Evolutionary conservation across 2,888 invertebrate genomes (phyloP).

Genomic region (Noctuana brunneofusca): DNA sequence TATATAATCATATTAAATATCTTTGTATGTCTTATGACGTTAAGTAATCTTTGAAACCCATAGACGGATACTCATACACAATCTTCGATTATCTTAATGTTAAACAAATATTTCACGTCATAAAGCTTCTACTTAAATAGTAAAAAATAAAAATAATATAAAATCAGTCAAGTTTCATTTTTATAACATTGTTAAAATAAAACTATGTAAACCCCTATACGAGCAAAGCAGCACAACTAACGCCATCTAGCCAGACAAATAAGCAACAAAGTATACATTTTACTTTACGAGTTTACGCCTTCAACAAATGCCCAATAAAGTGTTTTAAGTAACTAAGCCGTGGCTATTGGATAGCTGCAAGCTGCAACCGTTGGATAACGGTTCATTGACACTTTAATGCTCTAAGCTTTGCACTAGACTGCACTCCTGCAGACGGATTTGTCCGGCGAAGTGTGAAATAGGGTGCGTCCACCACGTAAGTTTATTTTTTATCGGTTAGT

Average conservation of each 20-base stretch:
- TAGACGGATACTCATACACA: no score
- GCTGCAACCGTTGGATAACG: conserved; percentile 7
- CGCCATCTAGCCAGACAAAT: not conserved
- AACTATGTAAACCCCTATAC: not conserved
- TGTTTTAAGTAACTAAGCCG: not conserved
- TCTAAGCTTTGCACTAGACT: conserved; percentile 22
- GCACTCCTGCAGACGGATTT: conserved; percentile 18
- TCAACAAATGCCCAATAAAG: no score
- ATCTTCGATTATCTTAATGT: no score
- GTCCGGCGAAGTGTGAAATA: not conserved
- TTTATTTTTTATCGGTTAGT: not conserved
- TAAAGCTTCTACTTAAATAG: no score
- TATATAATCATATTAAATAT: no score
- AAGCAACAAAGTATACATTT: not conserved
- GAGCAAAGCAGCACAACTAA: not conserved
- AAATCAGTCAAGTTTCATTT: no score
- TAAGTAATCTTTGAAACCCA: no score
- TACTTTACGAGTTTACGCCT: no score
- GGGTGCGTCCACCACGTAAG: not conserved
- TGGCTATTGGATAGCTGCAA: not conserved
- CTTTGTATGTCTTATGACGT: no score
- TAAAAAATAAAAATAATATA: no score
- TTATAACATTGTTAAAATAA: not conserved
- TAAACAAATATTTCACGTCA: no score
- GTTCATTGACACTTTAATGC: conserved; percentile 24